Conservation (phyloP, 2,888 invertebrate species). For the Clusia tigrina region DNA sequence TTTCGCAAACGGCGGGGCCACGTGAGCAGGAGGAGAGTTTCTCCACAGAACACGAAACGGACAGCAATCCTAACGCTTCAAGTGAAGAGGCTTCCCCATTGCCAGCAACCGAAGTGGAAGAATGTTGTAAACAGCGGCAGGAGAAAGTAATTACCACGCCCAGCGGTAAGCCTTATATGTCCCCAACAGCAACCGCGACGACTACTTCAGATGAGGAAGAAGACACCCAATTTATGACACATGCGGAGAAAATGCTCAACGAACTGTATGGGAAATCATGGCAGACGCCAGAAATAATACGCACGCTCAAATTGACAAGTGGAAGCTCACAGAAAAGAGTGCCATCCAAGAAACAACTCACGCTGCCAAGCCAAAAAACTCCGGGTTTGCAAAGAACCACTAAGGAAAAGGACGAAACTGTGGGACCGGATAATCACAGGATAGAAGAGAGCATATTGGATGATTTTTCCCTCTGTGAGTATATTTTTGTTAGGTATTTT, state of each 20-base stretch:
- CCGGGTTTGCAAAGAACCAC: neutral
- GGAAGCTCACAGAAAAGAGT: constrained; percentile 33
- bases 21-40: constrained; percentile 11
- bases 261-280: constrained; percentile 60
- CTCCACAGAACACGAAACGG: constrained; percentile 24
- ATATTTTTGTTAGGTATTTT: neutral
- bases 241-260: constrained; percentile 54
- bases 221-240: constrained; percentile 45
- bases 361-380: constrained; percentile 8
- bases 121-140: neutral
- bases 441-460: constrained; percentile 49
- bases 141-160: neutral
- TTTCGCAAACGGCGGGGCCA: constrained; percentile 48
- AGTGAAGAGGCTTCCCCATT: neutral
- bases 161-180: neutral
- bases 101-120: neutral
- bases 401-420: neutral
- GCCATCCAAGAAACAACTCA: neutral
- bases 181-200: neutral
- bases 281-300: constrained; percentile 62
- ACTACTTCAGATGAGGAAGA: constrained; percentile 37
- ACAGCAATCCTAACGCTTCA: constrained; percentile 32
- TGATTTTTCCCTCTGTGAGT: constrained; percentile 59
- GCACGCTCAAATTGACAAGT: constrained; percentile 49
- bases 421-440: constrained; percentile 9